phyloP scores from a whole-genome alignment of 2,113 vertebrate genomes.

The Lepisosteus oculatus region DNA sequence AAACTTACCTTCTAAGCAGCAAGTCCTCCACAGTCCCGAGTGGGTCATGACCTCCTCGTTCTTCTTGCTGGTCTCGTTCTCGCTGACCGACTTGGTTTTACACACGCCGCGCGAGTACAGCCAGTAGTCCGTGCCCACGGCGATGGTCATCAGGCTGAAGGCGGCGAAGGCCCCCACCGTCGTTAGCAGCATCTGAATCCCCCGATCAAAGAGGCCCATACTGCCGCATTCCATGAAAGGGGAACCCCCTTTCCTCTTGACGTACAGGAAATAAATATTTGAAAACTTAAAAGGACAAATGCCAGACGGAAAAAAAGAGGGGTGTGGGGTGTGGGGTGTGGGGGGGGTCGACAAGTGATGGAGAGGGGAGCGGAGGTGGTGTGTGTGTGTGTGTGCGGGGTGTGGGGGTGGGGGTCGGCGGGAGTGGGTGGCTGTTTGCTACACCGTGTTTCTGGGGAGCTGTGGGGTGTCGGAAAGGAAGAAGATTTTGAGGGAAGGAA shows the following conservation, averaged over 20 bases:
- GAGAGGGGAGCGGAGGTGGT: slow-evolving; percentile 64
- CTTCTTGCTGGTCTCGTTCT: slow-evolving; percentile 99
- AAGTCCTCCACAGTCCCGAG: slow-evolving; percentile 98
- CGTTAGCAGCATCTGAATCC: slow-evolving; percentile 99
- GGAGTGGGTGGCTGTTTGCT: too few relatives aligned
- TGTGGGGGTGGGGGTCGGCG: too few relatives aligned
- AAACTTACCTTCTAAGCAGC: slow-evolving; percentile 91
- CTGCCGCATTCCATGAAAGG: slow-evolving; percentile 98
- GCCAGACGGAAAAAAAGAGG: slow-evolving; percentile 52
- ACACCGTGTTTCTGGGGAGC: too few relatives aligned
- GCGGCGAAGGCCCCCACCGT: slow-evolving; percentile 98
- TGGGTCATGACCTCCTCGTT: slow-evolving; percentile 99
- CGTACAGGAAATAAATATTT: slow-evolving; percentile 75
- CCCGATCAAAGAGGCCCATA: slow-evolving; percentile 99
- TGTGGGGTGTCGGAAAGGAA: too few relatives aligned
- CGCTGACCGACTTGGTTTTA: slow-evolving; percentile 92
- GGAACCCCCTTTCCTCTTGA: slow-evolving; percentile 87
- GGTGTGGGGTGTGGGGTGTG: slow-evolving; percentile 69
- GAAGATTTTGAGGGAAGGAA: too few relatives aligned
- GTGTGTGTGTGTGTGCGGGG: slow-evolving; percentile 9
- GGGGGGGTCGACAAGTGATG: slow-evolving; percentile 57
- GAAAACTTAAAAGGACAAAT: slow-evolving; percentile 65
- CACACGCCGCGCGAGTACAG: slow-evolving; percentile 96
- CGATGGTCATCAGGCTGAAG: slow-evolving; percentile 99
- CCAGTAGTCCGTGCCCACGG: slow-evolving; percentile 98